These are phyloP conservation scores for Pammene aurita DNA, from an alignment of 2,888 invertebrate genomes.

Conservation along the genomic window DNA sequence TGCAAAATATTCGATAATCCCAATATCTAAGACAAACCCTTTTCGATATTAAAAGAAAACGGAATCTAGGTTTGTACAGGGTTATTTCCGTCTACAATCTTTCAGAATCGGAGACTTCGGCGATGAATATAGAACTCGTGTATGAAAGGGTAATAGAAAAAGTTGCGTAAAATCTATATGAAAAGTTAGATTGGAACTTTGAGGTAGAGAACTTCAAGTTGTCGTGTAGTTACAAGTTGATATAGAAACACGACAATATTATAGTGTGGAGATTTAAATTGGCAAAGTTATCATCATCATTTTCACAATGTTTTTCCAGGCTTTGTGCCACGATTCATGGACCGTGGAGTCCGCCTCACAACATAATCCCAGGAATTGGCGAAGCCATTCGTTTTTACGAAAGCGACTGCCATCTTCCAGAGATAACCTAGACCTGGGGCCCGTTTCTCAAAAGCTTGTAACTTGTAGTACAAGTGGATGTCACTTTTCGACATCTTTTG, in stretches of 20 bases:
- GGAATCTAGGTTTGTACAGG: background rate
- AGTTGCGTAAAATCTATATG: constrained; percentile 21
- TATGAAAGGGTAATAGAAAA: constrained; percentile 19
- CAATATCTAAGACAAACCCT: constrained; percentile 3
- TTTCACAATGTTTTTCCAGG: too few species aligned
- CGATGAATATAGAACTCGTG: background rate
- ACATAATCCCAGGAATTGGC: too few species aligned
- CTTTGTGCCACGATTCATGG: too few species aligned
- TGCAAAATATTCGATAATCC: too few species aligned
- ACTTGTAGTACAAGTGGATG: too few species aligned
- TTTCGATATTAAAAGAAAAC: constrained; percentile 13
- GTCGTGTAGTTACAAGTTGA: background rate
- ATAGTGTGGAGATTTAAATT: background rate
- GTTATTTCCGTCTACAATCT: background rate
- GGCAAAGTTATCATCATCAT: background rate
- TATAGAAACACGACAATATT: too few species aligned
- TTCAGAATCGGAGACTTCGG: background rate
- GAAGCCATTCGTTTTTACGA: too few species aligned
- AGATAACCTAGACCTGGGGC: too few species aligned
- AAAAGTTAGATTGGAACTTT: constrained; percentile 16
- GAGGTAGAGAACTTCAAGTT: background rate
- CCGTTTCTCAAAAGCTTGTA: too few species aligned
- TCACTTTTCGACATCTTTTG: too few species aligned
- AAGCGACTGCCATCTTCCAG: too few species aligned
- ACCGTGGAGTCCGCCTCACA: too few species aligned